Evolutionary conservation across 2,888 invertebrate species (phyloP).

Genomic region (Drosophila testacea): DNA sequence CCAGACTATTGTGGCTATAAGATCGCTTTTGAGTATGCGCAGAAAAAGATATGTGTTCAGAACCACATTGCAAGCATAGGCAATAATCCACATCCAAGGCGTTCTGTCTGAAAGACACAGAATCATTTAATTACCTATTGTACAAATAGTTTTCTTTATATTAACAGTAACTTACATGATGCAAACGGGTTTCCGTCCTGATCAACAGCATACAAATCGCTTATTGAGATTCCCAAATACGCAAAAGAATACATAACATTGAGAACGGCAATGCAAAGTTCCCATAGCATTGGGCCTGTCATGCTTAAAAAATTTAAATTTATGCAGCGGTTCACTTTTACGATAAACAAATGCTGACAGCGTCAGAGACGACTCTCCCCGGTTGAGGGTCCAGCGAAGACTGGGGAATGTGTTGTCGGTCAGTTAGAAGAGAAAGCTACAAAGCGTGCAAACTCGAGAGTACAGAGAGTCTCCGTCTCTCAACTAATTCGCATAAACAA

Average conservation of each 20-base stretch:
- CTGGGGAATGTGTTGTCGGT: constrained; percentile 44
- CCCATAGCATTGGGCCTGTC: neutral
- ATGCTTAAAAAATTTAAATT: neutral
- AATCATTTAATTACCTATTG: neutral
- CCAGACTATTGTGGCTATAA: neutral
- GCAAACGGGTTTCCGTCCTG: neutral
- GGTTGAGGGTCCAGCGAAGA: constrained; percentile 64
- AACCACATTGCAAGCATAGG: neutral
- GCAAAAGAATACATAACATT: constrained; percentile 10
- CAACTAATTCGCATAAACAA: neutral
- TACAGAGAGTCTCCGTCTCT: constrained; percentile 11
- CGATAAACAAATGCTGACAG: neutral
- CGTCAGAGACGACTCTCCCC: constrained; percentile 17
- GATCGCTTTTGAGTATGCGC: constrained; percentile 12
- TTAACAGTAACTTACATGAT: neutral
- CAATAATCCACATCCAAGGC: neutral
- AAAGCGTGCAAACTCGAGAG: constrained; percentile 8
- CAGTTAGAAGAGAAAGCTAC: constrained; percentile 28
- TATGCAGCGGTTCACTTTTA: neutral
- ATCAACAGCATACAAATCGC: neutral
- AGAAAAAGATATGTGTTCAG: constrained; percentile 10
- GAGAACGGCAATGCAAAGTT: neutral
- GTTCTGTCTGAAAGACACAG: constrained; percentile 1
- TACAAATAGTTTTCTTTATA: no score
- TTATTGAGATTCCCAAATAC: constrained; percentile 5